phyloP scores from a whole-genome alignment of 2,888 invertebrate species.

The Agriotes lineatus region DNA sequence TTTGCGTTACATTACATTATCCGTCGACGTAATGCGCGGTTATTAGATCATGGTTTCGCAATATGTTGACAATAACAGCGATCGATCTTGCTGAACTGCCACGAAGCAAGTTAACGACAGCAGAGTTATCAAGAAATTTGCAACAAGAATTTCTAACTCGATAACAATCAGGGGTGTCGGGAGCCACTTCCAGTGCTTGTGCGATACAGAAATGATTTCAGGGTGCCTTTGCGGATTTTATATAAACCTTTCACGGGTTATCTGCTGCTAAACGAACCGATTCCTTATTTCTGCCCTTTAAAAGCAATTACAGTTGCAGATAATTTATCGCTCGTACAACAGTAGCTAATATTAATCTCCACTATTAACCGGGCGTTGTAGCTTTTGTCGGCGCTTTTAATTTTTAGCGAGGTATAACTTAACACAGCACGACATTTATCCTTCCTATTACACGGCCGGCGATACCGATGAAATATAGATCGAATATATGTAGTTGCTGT shows the following conservation, averaged over 20 bases:
- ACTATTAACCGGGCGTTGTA: not conserved
- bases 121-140: too few species aligned
- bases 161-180: too few species aligned
- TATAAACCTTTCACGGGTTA: not conserved
- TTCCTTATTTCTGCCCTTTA: not conserved
- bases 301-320: not conserved
- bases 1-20: slow-evolving; percentile 9
- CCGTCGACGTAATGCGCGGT: not conserved
- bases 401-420: not conserved
- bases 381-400: not conserved
- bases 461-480: not conserved
- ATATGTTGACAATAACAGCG: not conserved
- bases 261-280: slow-evolving; percentile 3
- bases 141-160: too few species aligned
- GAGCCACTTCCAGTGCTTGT: too few species aligned
- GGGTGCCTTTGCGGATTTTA: too few species aligned
- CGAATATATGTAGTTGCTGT: not conserved
- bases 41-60: not conserved
- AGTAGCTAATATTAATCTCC: not conserved
- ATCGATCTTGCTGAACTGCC: not conserved
- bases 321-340: slow-evolving; percentile 3
- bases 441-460: not conserved
- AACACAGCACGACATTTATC: not conserved
- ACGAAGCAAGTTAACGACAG: too few species aligned
- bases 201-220: too few species aligned